phyloP scores from a whole-genome alignment of 37 sponge, comb jelly and placozoan genomes.

The Hexactinellida sp. region DNA sequence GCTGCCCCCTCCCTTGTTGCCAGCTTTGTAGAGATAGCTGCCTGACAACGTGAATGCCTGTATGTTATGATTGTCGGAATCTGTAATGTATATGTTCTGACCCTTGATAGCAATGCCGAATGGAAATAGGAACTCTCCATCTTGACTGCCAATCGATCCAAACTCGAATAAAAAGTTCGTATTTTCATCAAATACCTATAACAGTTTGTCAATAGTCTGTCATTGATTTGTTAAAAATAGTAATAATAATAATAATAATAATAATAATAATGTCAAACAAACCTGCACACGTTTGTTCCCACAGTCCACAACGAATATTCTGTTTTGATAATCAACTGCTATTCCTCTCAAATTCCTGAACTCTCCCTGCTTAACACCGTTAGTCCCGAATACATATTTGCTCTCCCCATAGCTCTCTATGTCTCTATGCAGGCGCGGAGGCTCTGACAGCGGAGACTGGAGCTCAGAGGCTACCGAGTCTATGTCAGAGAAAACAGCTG shows the following conservation, averaged over 20 bases:
- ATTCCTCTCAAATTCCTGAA: conserved; percentile 7
- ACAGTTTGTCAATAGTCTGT: too few relatives aligned
- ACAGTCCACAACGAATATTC: not conserved
- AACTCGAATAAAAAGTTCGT: not conserved
- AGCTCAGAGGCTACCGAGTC: not conserved
- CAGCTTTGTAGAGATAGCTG: not conserved
- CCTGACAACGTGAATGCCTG: not conserved
- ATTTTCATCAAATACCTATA: not conserved
- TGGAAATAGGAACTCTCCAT: conserved; percentile 8
- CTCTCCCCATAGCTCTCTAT: not conserved
- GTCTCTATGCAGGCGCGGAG: not conserved
- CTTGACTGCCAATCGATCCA: not conserved
- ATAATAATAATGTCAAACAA: too few relatives aligned
- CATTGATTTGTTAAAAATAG: too few relatives aligned
- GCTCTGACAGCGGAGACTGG: not conserved
- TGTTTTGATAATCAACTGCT: not conserved
- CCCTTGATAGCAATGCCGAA: not conserved
- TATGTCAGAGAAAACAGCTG: not conserved
- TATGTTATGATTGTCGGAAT: not conserved
- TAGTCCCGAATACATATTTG: not conserved
- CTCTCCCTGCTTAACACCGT: not conserved
- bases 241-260: too few relatives aligned
- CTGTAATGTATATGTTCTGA: not conserved
- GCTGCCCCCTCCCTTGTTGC: not conserved
- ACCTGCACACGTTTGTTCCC: conserved; percentile 9